Conservation (phyloP, 2,113 vertebrate species). For the Mustelus asterias region DNA sequence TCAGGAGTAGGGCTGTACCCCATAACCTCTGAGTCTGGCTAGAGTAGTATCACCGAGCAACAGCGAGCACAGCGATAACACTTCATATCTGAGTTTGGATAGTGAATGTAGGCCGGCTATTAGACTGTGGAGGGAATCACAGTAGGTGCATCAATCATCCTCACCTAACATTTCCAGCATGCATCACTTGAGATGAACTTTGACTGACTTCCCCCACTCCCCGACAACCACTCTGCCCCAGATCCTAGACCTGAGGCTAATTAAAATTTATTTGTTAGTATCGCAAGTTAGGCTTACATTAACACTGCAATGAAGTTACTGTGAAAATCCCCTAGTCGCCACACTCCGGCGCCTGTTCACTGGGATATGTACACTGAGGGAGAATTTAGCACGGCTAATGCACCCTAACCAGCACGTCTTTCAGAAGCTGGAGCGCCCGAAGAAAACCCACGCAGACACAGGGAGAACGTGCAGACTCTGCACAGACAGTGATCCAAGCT, state of each 20-base stretch:
- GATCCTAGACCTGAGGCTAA: neutral
- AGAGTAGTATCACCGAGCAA: neutral
- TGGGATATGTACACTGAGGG: no score
- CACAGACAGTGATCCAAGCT: no score
- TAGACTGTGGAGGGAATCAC: neutral
- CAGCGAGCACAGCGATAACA: neutral
- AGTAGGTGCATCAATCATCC: neutral
- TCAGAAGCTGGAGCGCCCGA: no score
- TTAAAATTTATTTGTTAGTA: neutral
- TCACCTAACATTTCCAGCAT: neutral
- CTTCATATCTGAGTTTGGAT: neutral
- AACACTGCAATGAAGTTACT: no score
- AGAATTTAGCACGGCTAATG: no score
- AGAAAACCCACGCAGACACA: no score
- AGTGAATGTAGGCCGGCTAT: neutral
- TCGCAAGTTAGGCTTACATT: no score
- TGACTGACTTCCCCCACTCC: neutral
- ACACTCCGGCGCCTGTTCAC: no score
- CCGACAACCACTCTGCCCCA: no score
- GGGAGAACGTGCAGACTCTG: no score
- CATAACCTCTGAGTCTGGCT: neutral
- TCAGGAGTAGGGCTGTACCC: neutral
- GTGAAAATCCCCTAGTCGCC: no score
- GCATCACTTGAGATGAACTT: neutral
- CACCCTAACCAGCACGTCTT: no score